Percentiles rank a stretch among this genome's conserved stretches.
phyloP scores from a whole-genome alignment of 2,113 vertebrate genomes.

The Hystrix brachyura region DNA sequence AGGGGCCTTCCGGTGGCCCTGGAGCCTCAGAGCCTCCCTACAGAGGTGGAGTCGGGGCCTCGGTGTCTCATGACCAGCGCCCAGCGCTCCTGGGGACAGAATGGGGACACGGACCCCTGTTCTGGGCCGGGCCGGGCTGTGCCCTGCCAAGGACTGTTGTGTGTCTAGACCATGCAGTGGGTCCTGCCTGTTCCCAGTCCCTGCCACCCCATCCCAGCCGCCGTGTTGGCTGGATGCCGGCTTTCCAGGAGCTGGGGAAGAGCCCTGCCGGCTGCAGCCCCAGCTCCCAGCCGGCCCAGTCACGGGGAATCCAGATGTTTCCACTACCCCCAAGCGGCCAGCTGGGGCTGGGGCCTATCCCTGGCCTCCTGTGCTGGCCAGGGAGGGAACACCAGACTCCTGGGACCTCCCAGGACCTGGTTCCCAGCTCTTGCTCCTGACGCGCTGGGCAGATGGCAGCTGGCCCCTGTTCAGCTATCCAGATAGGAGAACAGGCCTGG shows the following conservation, averaged over 20 bases:
- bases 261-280: neutral
- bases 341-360: constrained; percentile 76
- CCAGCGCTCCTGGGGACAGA: neutral
- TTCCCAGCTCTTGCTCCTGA: constrained; percentile 73
- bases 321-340: constrained; percentile 72
- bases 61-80: too few species aligned
- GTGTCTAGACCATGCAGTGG: accelerated
- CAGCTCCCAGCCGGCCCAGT: constrained; percentile 85
- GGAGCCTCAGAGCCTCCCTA: neutral
- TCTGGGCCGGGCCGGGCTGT: neutral
- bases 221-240: neutral
- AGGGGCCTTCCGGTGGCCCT: neutral
- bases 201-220: neutral
- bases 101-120: neutral
- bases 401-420: constrained; percentile 29
- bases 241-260: constrained; percentile 37
- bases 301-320: constrained; percentile 86
- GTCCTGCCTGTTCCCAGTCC: neutral
- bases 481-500: constrained; percentile 77
- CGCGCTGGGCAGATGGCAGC: constrained; percentile 82
- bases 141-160: neutral
- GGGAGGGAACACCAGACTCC: constrained; percentile 19
- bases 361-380: constrained; percentile 8
- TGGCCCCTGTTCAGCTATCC: constrained; percentile 83
- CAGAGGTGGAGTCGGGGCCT: neutral